These are phyloP conservation scores for Sebastes taczanowskii DNA, from an alignment of 2,797 vertebrate genomes.

Conservation along the genomic window DNA sequence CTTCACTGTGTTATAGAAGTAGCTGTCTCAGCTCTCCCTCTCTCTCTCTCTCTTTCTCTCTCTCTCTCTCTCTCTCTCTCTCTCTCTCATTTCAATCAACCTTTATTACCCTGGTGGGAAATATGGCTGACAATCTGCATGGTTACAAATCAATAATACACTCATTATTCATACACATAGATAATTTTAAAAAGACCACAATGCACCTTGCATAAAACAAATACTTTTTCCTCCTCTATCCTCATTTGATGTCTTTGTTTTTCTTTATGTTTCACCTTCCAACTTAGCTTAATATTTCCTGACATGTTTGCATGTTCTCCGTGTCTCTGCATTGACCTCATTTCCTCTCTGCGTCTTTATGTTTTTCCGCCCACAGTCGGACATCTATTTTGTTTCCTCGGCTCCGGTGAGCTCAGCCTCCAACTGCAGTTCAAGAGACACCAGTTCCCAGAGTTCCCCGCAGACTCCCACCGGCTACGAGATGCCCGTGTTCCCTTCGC, in stretches of 20 bases:
- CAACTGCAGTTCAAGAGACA: slow-evolving; percentile 90
- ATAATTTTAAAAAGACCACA: slow-evolving; percentile 43
- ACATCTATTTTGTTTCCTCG: slow-evolving; percentile 95
- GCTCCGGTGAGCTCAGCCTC: slow-evolving; percentile 88
- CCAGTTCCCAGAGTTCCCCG: slow-evolving; percentile 91
- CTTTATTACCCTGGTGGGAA: slow-evolving; percentile 64
- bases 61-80: too few relatives aligned
- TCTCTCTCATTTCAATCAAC: slow-evolving; percentile 50
- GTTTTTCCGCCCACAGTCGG: slow-evolving; percentile 86
- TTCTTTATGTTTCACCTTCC: neutral
- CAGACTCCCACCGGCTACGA: slow-evolving; percentile 92
- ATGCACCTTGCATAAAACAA: slow-evolving; percentile 11
- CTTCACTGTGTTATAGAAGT: slow-evolving; percentile 30
- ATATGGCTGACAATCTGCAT: slow-evolving; percentile 51
- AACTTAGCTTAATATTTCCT: neutral
- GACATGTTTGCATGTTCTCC: neutral
- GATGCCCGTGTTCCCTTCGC: slow-evolving; percentile 87
- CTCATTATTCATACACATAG: slow-evolving; percentile 49
- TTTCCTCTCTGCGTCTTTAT: neutral
- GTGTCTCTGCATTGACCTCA: slow-evolving; percentile 2
- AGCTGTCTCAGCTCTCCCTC: slow-evolving; percentile 44
- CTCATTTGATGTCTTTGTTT: neutral
- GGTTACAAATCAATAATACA: slow-evolving; percentile 52
- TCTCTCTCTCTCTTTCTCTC: too few relatives aligned
- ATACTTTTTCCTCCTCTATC: neutral